A percentile compares a stretch with the other conserved stretches of the same genome.
phyloP scores from a whole-genome alignment of 2,888 invertebrate genomes.

The Drosophila lutescens region DNA sequence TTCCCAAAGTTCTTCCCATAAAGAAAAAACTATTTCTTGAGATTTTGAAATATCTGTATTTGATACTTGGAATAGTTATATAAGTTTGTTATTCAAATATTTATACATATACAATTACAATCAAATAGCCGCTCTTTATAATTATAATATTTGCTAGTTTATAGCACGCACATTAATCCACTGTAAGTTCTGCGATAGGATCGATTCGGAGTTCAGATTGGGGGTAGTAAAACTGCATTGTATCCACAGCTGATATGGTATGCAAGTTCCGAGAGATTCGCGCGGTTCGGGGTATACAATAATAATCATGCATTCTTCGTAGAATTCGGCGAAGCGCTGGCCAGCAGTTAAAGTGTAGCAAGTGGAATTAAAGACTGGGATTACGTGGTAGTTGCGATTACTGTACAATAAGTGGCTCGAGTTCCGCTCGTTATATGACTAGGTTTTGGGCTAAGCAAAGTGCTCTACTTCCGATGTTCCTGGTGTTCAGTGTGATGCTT shows the following conservation, averaged over 20 bases:
- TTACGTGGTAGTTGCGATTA: slow-evolving; percentile 42
- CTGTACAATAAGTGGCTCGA: slow-evolving; percentile 63
- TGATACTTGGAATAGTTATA: slow-evolving; percentile 76
- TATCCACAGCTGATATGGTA: slow-evolving; percentile 38
- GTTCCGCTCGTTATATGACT: slow-evolving; percentile 51
- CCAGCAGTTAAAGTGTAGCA: slow-evolving; percentile 34
- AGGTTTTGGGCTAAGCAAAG: slow-evolving; percentile 61
- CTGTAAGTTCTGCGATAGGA: slow-evolving; percentile 27
- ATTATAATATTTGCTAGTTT: slow-evolving; percentile 43
- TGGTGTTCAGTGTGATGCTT: slow-evolving; percentile 24
- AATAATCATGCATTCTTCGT: slow-evolving; percentile 35
- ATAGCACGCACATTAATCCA: slow-evolving; percentile 43
- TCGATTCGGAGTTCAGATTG: slow-evolving; percentile 16
- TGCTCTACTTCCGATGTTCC: slow-evolving; percentile 44
- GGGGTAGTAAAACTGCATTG: slow-evolving; percentile 35
- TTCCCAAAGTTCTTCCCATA: background rate
- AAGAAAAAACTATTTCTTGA: background rate
- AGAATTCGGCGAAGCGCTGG: slow-evolving; percentile 52
- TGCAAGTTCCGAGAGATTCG: slow-evolving; percentile 31
- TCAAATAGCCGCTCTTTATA: slow-evolving; percentile 61
- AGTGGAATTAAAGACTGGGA: slow-evolving; percentile 1
- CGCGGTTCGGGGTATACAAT: slow-evolving; percentile 20
- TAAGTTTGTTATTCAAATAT: slow-evolving; percentile 68
- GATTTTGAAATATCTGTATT: slow-evolving; percentile 67
- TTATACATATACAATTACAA: slow-evolving; percentile 70